Conservation (phyloP, 2,797 vertebrate species). For the Neoniphon sammara region DNA sequence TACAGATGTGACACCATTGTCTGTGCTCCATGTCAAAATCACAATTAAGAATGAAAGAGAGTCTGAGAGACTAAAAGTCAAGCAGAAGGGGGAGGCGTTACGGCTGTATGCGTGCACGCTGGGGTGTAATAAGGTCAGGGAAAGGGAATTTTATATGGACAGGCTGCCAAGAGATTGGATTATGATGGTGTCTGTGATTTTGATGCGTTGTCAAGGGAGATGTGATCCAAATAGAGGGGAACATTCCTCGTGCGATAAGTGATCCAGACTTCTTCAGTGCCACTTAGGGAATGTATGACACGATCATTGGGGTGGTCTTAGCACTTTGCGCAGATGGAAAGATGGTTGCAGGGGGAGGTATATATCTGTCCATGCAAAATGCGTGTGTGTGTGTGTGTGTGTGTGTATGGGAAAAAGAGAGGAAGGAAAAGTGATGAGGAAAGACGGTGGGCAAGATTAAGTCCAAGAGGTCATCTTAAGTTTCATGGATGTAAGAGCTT, state of each 20-base stretch:
- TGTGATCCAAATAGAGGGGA: constrained; percentile 44
- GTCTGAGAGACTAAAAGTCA: no score
- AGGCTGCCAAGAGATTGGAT: constrained; percentile 40
- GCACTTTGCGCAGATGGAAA: constrained; percentile 58
- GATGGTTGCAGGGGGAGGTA: constrained; percentile 28
- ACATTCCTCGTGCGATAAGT: constrained; percentile 62
- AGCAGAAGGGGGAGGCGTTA: background rate
- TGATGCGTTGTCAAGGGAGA: constrained; percentile 38
- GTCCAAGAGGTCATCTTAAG: constrained; percentile 67
- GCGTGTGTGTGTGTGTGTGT: constrained; percentile 7
- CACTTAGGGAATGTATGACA: constrained; percentile 68
- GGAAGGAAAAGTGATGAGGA: constrained; percentile 19
- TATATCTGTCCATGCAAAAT: constrained; percentile 15
- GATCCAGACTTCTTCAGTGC: constrained; percentile 69
- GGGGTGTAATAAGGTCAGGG: constrained; percentile 28
- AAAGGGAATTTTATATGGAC: constrained; percentile 41
- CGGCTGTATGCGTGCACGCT: background rate
- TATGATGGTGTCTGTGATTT: constrained; percentile 44
- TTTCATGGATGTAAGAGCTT: constrained; percentile 64
- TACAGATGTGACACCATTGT: background rate
- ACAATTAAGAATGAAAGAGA: background rate
- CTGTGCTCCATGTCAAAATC: background rate
- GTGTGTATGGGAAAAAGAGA: background rate
- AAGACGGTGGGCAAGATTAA: constrained; percentile 54
- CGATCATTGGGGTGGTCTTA: constrained; percentile 64